These are phyloP conservation scores for Aphrophora alni DNA, from an alignment of 2,888 invertebrate species.

Conservation along the genomic window DNA sequence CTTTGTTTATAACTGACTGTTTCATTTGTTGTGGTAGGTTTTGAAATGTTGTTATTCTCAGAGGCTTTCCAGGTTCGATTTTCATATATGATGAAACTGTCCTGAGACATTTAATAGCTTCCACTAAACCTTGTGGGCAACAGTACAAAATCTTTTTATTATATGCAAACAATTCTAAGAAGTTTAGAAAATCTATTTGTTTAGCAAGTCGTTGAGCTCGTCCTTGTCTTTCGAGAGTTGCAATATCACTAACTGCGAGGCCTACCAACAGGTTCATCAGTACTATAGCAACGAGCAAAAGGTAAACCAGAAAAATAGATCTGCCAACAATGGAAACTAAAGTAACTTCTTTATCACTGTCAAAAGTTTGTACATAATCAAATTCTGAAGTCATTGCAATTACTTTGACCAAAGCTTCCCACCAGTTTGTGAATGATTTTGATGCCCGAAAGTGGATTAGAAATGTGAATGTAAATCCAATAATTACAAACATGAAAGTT, in stretches of 20 bases:
- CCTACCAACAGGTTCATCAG: conserved; percentile 67
- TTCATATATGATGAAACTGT: conserved; percentile 57
- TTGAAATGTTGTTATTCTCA: conserved; percentile 55
- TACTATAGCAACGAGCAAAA: conserved; percentile 64
- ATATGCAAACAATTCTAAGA: conserved; percentile 62
- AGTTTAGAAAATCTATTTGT: conserved; percentile 63
- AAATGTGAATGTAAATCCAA: conserved; percentile 64
- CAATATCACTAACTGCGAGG: conserved; percentile 66
- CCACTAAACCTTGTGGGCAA: conserved; percentile 56
- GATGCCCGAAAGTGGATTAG: conserved; percentile 64
- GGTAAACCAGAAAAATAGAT: conserved; percentile 62
- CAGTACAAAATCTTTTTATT: conserved; percentile 58
- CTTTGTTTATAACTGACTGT: conserved; percentile 36
- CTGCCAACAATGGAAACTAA: conserved; percentile 60
- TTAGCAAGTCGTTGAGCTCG: conserved; percentile 63
- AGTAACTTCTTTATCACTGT: conserved; percentile 55
- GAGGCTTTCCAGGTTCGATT: conserved; percentile 60
- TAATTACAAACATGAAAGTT: conserved; percentile 59
- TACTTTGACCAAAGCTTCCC: conserved; percentile 63
- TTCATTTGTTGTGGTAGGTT: conserved; percentile 34
- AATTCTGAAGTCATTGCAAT: conserved; percentile 67
- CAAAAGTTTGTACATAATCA: conserved; percentile 62
- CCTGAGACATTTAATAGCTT: conserved; percentile 57
- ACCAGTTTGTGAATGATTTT: conserved; percentile 62
- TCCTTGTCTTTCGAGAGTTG: conserved; percentile 63